Conservation (phyloP, 2,113 vertebrate species). For the Hoplias malabaricus region DNA sequence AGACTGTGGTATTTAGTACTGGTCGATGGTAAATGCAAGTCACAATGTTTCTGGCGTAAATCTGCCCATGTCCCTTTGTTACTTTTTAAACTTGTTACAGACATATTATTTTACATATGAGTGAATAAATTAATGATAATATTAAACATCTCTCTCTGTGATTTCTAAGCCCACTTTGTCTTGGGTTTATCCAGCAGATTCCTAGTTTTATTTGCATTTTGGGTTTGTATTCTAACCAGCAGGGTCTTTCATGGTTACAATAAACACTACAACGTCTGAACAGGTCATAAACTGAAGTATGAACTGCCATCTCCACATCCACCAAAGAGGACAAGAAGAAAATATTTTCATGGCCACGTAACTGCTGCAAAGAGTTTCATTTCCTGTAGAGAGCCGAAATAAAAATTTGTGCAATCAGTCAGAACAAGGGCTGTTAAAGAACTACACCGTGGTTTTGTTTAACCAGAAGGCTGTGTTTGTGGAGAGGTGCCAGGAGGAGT, state of each 20-base stretch:
- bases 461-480: conserved; percentile 7
- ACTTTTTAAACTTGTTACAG: too few species aligned
- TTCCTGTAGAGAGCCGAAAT: neutral
- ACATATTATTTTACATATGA: too few species aligned
- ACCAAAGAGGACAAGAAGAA: neutral
- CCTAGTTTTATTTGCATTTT: too few species aligned
- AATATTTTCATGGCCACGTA: neutral
- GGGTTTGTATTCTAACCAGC: too few species aligned
- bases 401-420: neutral
- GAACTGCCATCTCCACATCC: neutral
- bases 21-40: neutral
- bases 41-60: too few species aligned
- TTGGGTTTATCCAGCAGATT: too few species aligned
- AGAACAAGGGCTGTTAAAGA: conserved; percentile 4
- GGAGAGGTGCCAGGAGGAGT: conserved; percentile 11
- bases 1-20: neutral
- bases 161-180: too few species aligned
- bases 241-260: too few species aligned
- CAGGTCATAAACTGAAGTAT: neutral
- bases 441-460: neutral
- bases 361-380: neutral
- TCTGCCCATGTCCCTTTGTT: too few species aligned
- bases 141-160: too few species aligned
- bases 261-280: neutral
- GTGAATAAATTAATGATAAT: too few species aligned